Evolutionary conservation across 2,888 invertebrate species (phyloP).

Genomic region (Apamea anceps): DNA sequence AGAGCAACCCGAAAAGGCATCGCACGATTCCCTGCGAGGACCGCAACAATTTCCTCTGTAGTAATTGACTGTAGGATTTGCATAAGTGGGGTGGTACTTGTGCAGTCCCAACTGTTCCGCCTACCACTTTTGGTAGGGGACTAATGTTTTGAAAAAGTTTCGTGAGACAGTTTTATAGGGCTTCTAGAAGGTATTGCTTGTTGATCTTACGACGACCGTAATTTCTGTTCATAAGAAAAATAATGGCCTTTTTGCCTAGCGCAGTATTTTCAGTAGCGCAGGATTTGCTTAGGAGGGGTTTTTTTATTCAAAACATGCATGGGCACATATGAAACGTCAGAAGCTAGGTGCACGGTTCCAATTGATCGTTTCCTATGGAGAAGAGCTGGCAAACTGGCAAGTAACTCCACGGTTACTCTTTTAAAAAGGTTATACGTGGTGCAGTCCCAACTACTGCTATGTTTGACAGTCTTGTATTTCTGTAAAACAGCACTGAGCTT

Average conservation of each 20-base stretch:
- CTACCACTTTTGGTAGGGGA: slow-evolving; percentile 63
- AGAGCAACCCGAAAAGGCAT: slow-evolving; percentile 81
- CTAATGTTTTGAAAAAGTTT: slow-evolving; percentile 40
- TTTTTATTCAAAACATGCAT: no score
- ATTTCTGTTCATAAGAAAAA: background rate
- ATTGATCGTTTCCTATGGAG: no score
- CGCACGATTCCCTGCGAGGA: slow-evolving; percentile 75
- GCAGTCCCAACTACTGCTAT: no score
- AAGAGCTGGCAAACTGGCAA: no score
- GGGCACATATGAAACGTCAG: no score
- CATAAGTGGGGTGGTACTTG: slow-evolving; percentile 76
- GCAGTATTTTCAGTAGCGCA: background rate
- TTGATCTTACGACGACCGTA: background rate
- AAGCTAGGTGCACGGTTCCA: no score
- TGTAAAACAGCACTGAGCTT: background rate
- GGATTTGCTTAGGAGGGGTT: background rate
- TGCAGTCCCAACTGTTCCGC: slow-evolving; percentile 54
- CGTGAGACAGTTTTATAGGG: slow-evolving; percentile 30
- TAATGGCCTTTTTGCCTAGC: background rate
- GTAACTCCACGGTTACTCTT: no score
- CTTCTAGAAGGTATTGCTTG: background rate
- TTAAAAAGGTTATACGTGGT: background rate
- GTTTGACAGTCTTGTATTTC: background rate
- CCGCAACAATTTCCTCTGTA: slow-evolving; percentile 82
- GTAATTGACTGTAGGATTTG: slow-evolving; percentile 85